Evolutionary conservation across 1,140 invertebrate species (phyloP).

Genomic region (Hypsibius dujardini): DNA sequence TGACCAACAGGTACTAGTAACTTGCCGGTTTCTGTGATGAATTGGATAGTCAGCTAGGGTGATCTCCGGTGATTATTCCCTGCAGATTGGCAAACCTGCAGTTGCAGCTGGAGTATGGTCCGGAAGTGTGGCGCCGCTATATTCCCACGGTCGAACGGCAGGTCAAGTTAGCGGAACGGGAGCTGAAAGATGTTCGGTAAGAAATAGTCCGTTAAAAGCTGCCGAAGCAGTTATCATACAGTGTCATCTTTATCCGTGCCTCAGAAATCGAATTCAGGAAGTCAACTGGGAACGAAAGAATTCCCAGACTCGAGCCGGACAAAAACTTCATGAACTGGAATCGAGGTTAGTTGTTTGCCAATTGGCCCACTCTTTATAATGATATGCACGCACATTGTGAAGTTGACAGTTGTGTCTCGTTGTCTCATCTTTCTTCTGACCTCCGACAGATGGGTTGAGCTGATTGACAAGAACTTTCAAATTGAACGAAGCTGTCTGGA

Average conservation of each 20-base stretch:
- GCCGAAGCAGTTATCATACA: too few relatives aligned
- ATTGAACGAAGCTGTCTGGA: conserved; percentile 42
- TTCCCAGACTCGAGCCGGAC: too few relatives aligned
- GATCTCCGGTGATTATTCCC: conserved; percentile 24
- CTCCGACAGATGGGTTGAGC: conserved; percentile 72
- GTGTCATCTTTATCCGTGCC: conserved; percentile 21
- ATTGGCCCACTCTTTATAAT: conserved; percentile 17
- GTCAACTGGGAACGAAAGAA: too few relatives aligned
- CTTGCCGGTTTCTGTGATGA: not conserved
- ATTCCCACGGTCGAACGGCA: conserved; percentile 58
- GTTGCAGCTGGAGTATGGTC: conserved; percentile 75
- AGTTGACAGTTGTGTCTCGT: conserved; percentile 13
- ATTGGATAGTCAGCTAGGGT: not conserved
- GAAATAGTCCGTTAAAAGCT: conserved; percentile 48
- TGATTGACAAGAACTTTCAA: conserved; percentile 92
- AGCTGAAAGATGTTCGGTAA: too few relatives aligned
- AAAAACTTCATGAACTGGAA: conserved; percentile 56
- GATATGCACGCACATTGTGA: conserved; percentile 15
- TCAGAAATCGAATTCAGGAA: conserved; percentile 70
- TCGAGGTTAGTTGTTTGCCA: conserved; percentile 42
- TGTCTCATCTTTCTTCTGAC: too few relatives aligned
- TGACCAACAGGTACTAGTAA: conserved; percentile 49
- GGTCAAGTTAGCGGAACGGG: too few relatives aligned
- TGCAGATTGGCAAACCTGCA: conserved; percentile 76
- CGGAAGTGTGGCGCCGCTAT: conserved; percentile 76